These are phyloP conservation scores for Cataglyphis rosenhaueri DNA, from an alignment of 2,888 invertebrate species.

Conservation along the genomic window DNA sequence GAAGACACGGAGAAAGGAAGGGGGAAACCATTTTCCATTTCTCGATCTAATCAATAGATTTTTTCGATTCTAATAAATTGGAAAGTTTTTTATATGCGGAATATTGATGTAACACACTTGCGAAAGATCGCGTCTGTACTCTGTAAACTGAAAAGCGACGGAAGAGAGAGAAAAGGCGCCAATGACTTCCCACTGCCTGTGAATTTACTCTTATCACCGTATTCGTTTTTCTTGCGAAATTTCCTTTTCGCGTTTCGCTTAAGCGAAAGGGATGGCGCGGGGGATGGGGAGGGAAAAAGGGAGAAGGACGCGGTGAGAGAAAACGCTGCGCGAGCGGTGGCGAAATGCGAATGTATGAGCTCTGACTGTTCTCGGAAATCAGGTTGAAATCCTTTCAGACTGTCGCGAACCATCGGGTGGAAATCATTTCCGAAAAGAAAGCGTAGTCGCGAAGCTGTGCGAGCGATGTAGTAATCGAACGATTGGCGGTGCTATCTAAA, in stretches of 20 bases:
- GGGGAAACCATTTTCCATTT: neutral
- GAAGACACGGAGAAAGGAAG: neutral
- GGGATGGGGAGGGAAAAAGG: neutral
- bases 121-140: neutral
- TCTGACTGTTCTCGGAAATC: constrained; percentile 52
- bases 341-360: constrained; percentile 42
- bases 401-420: constrained; percentile 52
- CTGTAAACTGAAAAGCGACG: neutral
- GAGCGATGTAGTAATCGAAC: constrained; percentile 50
- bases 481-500: constrained; percentile 12
- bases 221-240: constrained; percentile 44
- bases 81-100: neutral
- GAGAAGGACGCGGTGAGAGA: neutral
- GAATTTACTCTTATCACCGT: constrained; percentile 47
- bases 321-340: constrained; percentile 25
- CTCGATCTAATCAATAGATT: constrained; percentile 12
- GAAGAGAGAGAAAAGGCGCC: neutral
- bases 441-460: constrained; percentile 30
- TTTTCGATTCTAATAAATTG: neutral
- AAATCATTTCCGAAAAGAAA: constrained; percentile 54
- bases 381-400: constrained; percentile 51
- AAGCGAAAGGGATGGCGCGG: constrained; percentile 32
- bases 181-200: constrained; percentile 22
- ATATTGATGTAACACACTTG: constrained; percentile 3
- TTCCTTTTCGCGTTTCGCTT: constrained; percentile 45